Conservation (phyloP, 2,113 vertebrate genomes). For the Entomyzon cyanotis region DNA sequence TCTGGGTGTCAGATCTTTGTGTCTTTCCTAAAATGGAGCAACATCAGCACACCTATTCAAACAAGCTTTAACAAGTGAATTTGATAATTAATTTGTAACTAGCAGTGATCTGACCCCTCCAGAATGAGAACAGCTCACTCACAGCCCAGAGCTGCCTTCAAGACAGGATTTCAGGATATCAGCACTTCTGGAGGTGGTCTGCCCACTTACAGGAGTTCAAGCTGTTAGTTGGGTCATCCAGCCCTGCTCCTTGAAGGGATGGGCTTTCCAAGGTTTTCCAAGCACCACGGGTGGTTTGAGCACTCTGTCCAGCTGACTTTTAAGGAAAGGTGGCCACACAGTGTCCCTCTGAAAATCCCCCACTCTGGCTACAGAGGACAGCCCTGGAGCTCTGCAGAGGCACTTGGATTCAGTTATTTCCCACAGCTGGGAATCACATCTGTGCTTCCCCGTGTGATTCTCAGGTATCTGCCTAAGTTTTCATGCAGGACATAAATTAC, state of each 20-base stretch:
- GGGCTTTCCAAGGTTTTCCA: neutral
- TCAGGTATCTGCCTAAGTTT: neutral
- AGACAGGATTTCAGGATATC: neutral
- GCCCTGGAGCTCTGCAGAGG: neutral
- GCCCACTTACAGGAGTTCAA: neutral
- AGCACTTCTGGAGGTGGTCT: neutral
- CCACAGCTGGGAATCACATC: neutral
- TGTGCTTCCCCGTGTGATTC: neutral
- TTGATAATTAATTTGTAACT: neutral
- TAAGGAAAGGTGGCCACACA: neutral
- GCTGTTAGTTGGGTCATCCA: neutral
- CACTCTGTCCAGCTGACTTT: neutral
- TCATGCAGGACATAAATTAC: neutral
- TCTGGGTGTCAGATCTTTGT: neutral
- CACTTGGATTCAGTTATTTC: neutral
- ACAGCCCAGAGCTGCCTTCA: neutral
- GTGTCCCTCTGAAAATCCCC: neutral
- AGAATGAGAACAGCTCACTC: neutral
- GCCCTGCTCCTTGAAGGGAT: neutral
- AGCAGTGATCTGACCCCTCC: neutral
- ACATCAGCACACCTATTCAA: neutral
- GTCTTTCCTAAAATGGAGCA: neutral
- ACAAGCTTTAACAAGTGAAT: neutral
- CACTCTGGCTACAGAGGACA: neutral
- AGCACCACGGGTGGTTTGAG: accelerated